Evolutionary conservation across 2,888 invertebrate genomes (phyloP).

Genomic region (Iselma pallidipennis): DNA sequence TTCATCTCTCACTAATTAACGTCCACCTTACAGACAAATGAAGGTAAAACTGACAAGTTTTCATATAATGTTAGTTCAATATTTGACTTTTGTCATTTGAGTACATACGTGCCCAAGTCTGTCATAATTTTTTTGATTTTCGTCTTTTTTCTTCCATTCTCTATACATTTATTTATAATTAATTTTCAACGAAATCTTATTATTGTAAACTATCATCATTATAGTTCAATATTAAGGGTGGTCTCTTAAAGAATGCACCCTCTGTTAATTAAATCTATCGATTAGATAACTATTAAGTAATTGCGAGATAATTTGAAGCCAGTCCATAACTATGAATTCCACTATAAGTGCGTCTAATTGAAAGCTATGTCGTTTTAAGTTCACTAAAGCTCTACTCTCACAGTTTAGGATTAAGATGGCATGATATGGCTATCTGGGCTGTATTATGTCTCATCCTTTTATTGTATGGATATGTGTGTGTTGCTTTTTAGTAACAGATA

Average conservation of each 20-base stretch:
- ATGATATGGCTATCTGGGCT: conserved; percentile 46
- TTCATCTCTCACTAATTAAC: conserved; percentile 31
- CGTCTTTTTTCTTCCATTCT: not conserved
- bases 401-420: conserved; percentile 47
- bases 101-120: conserved; percentile 3
- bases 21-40: conserved; percentile 26
- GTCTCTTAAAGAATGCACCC: too few relatives aligned
- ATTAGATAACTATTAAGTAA: not conserved
- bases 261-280: not conserved
- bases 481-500: conserved; percentile 31
- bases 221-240: too few relatives aligned
- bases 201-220: too few relatives aligned
- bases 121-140: not conserved
- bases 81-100: conserved; percentile 19
- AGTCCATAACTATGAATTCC: conserved; percentile 24
- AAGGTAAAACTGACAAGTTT: conserved; percentile 25
- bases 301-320: not conserved
- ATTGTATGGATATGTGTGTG: too few relatives aligned
- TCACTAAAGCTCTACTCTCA: conserved; percentile 37
- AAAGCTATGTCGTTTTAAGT: conserved; percentile 43
- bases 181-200: too few relatives aligned
- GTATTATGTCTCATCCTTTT: conserved; percentile 26
- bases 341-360: conserved; percentile 44
- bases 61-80: conserved; percentile 23
- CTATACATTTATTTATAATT: too few relatives aligned